Conservation (phyloP, 2,888 invertebrate genomes). For the Cerceris rybyensis region DNA sequence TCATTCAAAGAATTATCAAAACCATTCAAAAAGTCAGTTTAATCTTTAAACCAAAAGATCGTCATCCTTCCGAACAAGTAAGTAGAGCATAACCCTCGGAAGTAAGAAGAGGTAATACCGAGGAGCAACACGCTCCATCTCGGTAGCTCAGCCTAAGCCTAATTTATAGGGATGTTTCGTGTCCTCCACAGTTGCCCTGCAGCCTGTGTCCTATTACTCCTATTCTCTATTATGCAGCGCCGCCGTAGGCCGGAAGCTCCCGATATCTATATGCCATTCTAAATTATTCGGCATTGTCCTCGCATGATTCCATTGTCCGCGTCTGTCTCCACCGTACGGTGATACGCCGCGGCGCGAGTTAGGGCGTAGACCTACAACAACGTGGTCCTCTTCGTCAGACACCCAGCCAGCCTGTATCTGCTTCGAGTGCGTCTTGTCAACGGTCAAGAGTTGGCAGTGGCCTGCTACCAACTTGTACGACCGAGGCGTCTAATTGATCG, state of each 20-base stretch:
- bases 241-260: constrained; percentile 74
- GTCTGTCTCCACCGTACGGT: constrained; percentile 79
- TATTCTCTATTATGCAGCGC: constrained; percentile 79
- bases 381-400: constrained; percentile 39
- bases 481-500: constrained; percentile 35
- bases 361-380: constrained; percentile 74
- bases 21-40: too few relatives aligned
- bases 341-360: constrained; percentile 74
- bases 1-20: too few relatives aligned
- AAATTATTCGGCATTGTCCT: constrained; percentile 81
- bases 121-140: not conserved
- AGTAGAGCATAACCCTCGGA: not conserved
- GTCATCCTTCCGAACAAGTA: not conserved
- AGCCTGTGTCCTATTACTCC: constrained; percentile 80
- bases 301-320: constrained; percentile 80
- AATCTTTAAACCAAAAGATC: not conserved
- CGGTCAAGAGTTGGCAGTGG: constrained; percentile 53
- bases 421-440: constrained; percentile 63
- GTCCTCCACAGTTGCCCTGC: constrained; percentile 79
- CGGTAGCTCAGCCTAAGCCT: constrained; percentile 58
- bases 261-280: constrained; percentile 80
- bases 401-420: constrained; percentile 57
- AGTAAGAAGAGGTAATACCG: constrained; percentile 28
- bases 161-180: constrained; percentile 81
- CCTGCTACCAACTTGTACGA: constrained; percentile 33